Evolutionary conservation across 2,797 vertebrate species (phyloP).

Genomic region (Onychomys arenicola): DNA sequence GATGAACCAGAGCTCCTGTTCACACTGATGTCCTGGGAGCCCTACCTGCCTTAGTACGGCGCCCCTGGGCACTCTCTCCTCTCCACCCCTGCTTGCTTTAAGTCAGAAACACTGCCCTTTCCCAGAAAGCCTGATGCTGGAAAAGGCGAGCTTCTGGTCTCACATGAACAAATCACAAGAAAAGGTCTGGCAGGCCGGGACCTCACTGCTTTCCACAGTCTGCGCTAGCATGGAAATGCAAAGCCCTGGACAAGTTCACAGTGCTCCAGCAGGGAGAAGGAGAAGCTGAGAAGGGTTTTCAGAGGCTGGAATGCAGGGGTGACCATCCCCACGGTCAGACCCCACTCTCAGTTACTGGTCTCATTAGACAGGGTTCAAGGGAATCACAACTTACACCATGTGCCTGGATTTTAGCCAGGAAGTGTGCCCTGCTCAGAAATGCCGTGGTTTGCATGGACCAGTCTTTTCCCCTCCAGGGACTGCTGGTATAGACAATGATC

Average conservation of each 20-base stretch:
- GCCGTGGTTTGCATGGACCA: rapidly evolving
- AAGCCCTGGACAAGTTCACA: background rate
- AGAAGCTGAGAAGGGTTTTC: background rate
- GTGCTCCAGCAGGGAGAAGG: background rate
- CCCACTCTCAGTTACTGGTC: background rate
- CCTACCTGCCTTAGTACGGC: background rate
- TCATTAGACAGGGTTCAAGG: background rate
- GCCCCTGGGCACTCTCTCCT: background rate
- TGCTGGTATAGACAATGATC: rapidly evolving
- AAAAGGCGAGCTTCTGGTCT: background rate
- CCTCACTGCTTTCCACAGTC: background rate
- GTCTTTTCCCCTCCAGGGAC: background rate
- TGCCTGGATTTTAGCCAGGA: background rate
- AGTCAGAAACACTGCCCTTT: background rate
- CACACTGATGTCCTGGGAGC: background rate
- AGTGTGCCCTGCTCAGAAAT: background rate
- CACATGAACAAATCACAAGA: background rate
- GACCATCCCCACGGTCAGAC: background rate
- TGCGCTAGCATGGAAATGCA: background rate
- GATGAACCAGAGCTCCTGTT: background rate
- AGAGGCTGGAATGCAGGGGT: background rate
- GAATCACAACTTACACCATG: too few relatives aligned
- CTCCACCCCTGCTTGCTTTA: background rate
- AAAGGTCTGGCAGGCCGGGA: background rate
- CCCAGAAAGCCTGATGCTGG: background rate